phyloP scores from a whole-genome alignment of 1,140 invertebrate genomes.

The Propsilocerus akamusi region DNA sequence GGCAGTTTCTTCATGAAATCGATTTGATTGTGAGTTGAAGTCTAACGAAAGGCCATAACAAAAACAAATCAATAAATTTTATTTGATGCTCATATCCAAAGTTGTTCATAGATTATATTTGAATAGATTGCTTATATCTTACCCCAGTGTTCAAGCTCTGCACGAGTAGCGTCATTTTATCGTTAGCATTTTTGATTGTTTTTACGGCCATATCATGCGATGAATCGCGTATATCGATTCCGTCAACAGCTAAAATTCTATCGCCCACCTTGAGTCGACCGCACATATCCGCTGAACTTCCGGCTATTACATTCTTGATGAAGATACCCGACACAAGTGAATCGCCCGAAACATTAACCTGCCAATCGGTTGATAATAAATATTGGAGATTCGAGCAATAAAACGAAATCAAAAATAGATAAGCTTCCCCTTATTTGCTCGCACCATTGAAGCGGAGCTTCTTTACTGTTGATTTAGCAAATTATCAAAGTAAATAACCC shows the following conservation, averaged over 20 bases:
- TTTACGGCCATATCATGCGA: constrained; percentile 92
- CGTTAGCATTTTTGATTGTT: constrained; percentile 78
- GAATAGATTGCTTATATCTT: too few species aligned
- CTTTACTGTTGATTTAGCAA: background rate
- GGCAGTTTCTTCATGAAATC: background rate
- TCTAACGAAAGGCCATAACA: too few species aligned
- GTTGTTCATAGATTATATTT: too few species aligned
- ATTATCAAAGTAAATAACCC: background rate
- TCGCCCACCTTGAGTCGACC: constrained; percentile 61
- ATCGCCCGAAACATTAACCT: constrained; percentile 25
- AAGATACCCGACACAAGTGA: constrained; percentile 77
- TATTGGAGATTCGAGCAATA: constrained; percentile 27
- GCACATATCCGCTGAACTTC: constrained; percentile 84
- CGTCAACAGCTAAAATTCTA: constrained; percentile 42
- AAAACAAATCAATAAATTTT: too few species aligned
- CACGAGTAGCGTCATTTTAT: constrained; percentile 78
- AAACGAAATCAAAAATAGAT: background rate
- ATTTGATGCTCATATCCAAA: too few species aligned
- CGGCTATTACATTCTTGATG: constrained; percentile 88
- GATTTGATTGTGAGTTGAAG: background rate
- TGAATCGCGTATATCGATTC: constrained; percentile 75
- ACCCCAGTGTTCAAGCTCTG: constrained; percentile 79
- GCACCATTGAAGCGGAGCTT: background rate
- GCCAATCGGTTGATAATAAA: constrained; percentile 20
- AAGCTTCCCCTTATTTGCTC: background rate